Evolutionary conservation across 1,140 invertebrate genomes (phyloP).

Genomic region (Hyles euphorbiae): DNA sequence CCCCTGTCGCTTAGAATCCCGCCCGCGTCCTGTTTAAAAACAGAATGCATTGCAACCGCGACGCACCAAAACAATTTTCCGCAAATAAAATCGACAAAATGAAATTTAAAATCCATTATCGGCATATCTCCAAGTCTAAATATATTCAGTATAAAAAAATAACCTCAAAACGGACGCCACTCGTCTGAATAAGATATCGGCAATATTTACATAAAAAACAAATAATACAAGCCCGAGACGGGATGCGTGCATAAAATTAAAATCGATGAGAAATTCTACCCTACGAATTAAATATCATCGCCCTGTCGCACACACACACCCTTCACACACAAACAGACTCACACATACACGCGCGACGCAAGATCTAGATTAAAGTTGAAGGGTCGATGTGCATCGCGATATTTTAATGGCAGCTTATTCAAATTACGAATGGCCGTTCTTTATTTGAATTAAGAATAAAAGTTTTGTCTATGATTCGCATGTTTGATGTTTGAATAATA

Average conservation of each 20-base stretch:
- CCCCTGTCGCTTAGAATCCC: too few relatives aligned
- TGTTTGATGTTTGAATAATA: too few relatives aligned
- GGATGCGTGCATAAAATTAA: constrained; percentile 73
- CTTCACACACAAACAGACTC: constrained; percentile 10
- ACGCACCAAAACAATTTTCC: neutral
- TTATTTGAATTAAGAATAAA: constrained; percentile 4
- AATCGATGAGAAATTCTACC: constrained; percentile 71
- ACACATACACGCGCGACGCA: constrained; percentile 29
- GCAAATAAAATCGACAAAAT: neutral
- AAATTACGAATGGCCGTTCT: constrained; percentile 7
- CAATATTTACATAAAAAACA: constrained; percentile 73
- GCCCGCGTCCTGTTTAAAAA: too few relatives aligned
- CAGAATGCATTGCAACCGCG: too few relatives aligned
- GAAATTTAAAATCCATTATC: constrained; percentile 17
- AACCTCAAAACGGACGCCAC: constrained; percentile 45
- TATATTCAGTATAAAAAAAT: constrained; percentile 40
- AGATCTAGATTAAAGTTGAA: constrained; percentile 56
- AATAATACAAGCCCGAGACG: constrained; percentile 62
- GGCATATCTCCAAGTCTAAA: constrained; percentile 33
- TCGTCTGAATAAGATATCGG: constrained; percentile 56
- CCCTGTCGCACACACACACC: constrained; percentile 44
- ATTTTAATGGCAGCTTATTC: constrained; percentile 8
- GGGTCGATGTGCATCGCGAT: constrained; percentile 20
- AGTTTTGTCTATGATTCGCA: too few relatives aligned
- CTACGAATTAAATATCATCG: constrained; percentile 73